Evolutionary conservation across 2,797 vertebrate species (phyloP).

Genomic region (Luscinia luscinia): DNA sequence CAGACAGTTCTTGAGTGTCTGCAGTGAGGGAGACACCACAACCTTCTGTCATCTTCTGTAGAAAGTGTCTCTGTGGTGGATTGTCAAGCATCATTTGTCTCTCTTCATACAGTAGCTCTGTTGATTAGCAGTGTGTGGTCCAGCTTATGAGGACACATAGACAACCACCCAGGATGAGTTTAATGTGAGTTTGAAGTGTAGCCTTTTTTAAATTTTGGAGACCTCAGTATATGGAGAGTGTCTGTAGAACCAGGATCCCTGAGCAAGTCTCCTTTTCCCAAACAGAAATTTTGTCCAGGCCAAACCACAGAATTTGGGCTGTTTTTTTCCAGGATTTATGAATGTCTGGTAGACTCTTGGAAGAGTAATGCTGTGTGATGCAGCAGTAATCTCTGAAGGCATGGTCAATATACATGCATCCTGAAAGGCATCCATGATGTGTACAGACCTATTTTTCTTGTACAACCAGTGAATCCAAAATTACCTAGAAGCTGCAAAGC

Average conservation of each 20-base stretch:
- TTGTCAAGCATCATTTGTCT: not conserved
- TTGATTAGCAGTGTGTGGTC: not conserved
- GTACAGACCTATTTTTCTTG: not conserved
- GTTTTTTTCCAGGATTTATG: not conserved
- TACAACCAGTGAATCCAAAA: not conserved
- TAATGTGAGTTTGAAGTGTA: not conserved
- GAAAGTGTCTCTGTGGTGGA: not conserved
- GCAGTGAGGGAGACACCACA: not conserved
- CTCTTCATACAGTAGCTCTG: not conserved
- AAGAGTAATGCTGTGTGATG: not conserved
- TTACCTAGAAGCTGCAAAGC: not conserved
- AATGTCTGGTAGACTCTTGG: not conserved
- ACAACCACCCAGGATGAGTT: not conserved
- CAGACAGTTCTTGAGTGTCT: not conserved
- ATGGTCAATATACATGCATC: accelerated
- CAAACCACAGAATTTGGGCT: not conserved
- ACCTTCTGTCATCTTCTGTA: accelerated
- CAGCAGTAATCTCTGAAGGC: not conserved
- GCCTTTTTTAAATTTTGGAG: not conserved
- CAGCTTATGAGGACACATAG: not conserved
- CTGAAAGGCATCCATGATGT: accelerated
- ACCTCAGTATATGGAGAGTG: not conserved
- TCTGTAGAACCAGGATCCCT: not conserved
- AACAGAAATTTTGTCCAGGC: not conserved
- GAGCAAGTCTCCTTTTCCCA: not conserved